A percentile compares a stretch with the other conserved stretches of the same genome.
phyloP scores from a whole-genome alignment of 2,797 vertebrate species.

The Gobio occitaniae region DNA sequence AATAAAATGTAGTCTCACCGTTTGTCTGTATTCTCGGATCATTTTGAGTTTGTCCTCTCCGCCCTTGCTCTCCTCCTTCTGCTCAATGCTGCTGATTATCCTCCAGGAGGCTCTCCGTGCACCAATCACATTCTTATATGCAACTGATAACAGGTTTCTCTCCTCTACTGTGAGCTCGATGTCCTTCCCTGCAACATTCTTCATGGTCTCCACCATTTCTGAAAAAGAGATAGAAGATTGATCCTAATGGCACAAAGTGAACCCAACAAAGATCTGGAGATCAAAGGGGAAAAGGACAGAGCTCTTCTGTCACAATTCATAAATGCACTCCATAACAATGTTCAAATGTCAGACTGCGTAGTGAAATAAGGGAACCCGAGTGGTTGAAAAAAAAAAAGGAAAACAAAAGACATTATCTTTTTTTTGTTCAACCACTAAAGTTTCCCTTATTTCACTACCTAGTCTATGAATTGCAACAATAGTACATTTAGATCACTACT shows the following conservation, averaged over 20 bases:
- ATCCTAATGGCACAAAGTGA: not conserved
- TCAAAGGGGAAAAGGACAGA: not conserved
- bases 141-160: conserved; percentile 95
- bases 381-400: not conserved
- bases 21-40: conserved; percentile 96
- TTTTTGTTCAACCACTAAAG: too few species aligned
- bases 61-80: conserved; percentile 97
- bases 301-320: not conserved
- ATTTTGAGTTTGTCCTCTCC: conserved; percentile 94
- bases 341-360: not conserved
- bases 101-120: conserved; percentile 97
- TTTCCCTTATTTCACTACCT: too few species aligned
- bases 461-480: too few species aligned
- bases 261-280: not conserved
- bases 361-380: not conserved
- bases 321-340: not conserved
- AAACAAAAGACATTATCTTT: too few species aligned
- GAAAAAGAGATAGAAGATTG: conserved; percentile 5
- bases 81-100: conserved; percentile 98
- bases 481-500: not conserved
- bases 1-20: conserved; percentile 77
- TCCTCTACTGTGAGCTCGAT: conserved; percentile 95
- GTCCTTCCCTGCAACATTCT: conserved; percentile 92
- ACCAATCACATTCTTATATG: conserved; percentile 97
- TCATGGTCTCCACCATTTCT: conserved; percentile 99